phyloP scores from a whole-genome alignment of 2,113 vertebrate species.

The Leuciscus idus region DNA sequence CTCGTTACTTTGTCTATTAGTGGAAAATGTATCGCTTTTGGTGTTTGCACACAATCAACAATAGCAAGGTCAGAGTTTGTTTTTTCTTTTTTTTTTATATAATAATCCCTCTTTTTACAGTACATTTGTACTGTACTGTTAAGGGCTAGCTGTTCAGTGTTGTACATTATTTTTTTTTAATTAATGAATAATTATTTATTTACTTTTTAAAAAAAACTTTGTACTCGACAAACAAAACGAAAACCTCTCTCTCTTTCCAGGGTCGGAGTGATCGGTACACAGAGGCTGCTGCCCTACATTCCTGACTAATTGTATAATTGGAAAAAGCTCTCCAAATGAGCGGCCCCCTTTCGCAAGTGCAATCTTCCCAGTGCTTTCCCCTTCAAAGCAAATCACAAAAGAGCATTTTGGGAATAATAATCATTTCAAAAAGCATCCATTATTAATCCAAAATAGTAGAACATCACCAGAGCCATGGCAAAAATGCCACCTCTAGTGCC shows the following conservation, averaged over 20 bases:
- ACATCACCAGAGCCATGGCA: slow-evolving; percentile 53
- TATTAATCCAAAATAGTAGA: slow-evolving; percentile 71
- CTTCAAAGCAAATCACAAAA: slow-evolving; percentile 83
- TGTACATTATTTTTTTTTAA: not conserved
- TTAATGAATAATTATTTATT: slow-evolving; percentile 6
- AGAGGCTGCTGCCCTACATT: slow-evolving; percentile 81
- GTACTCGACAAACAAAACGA: slow-evolving; percentile 51
- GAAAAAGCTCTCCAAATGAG: slow-evolving; percentile 82
- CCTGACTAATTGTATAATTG: slow-evolving; percentile 85
- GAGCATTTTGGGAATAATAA: slow-evolving; percentile 83
- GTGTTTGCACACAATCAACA: slow-evolving; percentile 61
- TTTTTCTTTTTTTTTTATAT: slow-evolving; percentile 16
- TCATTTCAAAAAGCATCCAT: slow-evolving; percentile 78
- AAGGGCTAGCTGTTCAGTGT: not conserved
- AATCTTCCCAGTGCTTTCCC: slow-evolving; percentile 63
- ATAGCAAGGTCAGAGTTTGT: slow-evolving; percentile 57
- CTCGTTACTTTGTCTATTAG: slow-evolving; percentile 61
- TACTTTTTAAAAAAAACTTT: slow-evolving; percentile 13
- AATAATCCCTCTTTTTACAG: not conserved
- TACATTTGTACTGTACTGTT: slow-evolving; percentile 10
- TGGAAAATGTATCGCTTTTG: slow-evolving; percentile 39
- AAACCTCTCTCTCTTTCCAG: slow-evolving; percentile 63
- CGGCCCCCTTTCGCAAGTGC: slow-evolving; percentile 68
- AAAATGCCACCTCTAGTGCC: slow-evolving; percentile 19
- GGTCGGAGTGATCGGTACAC: slow-evolving; percentile 73